Evolutionary conservation across 1,140 invertebrate genomes (phyloP).

Genomic region (Pseudomyrmex pallidus): DNA sequence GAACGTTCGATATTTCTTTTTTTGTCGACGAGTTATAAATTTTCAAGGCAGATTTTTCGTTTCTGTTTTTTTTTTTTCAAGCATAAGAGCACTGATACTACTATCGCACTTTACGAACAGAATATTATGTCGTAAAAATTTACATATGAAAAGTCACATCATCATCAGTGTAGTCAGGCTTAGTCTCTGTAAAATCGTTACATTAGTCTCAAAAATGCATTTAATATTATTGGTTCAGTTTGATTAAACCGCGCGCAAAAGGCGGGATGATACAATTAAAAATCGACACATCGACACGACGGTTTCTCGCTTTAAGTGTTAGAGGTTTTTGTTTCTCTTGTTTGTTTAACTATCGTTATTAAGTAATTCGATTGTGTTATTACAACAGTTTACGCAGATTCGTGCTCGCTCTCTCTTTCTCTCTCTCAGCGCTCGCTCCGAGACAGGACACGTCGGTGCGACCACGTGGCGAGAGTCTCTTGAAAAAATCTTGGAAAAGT

Average conservation of each 20-base stretch:
- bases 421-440: conserved; percentile 20
- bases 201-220: conserved; percentile 65
- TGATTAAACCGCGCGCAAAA: conserved; percentile 67
- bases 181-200: conserved; percentile 64
- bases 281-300: conserved; percentile 29
- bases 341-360: conserved; percentile 48
- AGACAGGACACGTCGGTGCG: conserved; percentile 15
- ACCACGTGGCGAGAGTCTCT: conserved; percentile 8
- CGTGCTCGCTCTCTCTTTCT: conserved; percentile 19
- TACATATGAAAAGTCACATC: conserved; percentile 34
- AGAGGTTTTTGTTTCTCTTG: no score
- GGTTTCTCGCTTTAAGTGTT: conserved; percentile 21
- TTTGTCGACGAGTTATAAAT: no score
- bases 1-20: no score
- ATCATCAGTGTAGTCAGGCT: conserved; percentile 24
- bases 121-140: conserved; percentile 14
- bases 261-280: conserved; percentile 44
- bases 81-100: conserved; percentile 11
- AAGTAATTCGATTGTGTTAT: conserved; percentile 57
- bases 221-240: conserved; percentile 71
- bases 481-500: conserved; percentile 8
- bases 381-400: conserved; percentile 31
- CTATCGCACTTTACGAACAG: not conserved
- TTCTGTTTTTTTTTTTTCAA: not conserved
- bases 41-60: not conserved